phyloP scores from a whole-genome alignment of 2,113 vertebrate genomes.

The Prionailurus viverrinus region DNA sequence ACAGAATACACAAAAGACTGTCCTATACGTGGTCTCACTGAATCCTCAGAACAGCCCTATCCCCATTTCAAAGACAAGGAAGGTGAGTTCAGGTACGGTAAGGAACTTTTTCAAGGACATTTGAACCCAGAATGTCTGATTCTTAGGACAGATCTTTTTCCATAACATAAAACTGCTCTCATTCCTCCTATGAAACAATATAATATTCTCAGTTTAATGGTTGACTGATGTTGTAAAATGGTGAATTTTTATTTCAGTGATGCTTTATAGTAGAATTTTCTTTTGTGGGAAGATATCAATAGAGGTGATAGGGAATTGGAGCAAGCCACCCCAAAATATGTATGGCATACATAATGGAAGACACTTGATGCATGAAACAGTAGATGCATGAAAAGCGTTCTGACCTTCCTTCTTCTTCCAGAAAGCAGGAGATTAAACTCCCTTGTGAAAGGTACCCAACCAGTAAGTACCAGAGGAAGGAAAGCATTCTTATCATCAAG shows the following conservation, averaged over 20 bases:
- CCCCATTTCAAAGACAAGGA: neutral
- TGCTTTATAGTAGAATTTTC: neutral
- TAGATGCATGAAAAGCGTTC: neutral
- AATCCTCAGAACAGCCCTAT: neutral
- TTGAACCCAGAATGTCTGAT: neutral
- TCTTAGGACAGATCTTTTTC: neutral
- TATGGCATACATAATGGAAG: neutral
- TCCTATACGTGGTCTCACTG: neutral
- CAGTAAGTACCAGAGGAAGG: neutral
- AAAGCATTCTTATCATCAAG: neutral
- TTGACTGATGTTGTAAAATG: neutral
- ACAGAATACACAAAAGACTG: neutral
- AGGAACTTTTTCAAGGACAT: neutral
- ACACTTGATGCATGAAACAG: neutral
- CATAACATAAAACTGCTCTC: neutral
- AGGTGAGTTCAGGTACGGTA: neutral
- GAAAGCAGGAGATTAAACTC: neutral
- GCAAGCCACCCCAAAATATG: neutral
- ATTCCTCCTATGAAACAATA: slow-evolving; percentile 4
- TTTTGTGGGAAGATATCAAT: neutral
- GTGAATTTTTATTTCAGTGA: neutral
- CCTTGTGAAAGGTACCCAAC: neutral
- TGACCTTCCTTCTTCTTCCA: neutral
- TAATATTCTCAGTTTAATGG: neutral
- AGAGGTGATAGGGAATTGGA: neutral